phyloP scores from a whole-genome alignment of 2,888 invertebrate genomes.

The Aethes cnicana region DNA sequence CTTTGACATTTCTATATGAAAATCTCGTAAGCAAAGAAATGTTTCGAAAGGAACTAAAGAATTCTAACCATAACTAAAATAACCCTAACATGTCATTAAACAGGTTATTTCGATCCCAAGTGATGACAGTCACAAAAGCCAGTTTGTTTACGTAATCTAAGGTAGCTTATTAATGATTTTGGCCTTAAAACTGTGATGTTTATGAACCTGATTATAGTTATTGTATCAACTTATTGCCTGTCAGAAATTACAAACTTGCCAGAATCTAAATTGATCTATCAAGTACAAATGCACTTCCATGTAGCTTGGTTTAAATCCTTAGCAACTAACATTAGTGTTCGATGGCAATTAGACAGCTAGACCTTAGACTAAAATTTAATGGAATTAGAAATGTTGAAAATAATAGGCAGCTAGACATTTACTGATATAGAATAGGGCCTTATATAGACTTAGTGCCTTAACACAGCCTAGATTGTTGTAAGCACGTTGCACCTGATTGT shows the following conservation, averaged over 20 bases:
- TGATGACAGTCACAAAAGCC: constrained; percentile 20
- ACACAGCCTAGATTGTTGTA: constrained; percentile 46
- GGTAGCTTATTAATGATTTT: constrained; percentile 24
- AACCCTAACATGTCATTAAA: neutral
- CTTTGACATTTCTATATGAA: no score
- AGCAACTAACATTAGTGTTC: constrained; percentile 15
- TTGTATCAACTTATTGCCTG: constrained; percentile 17
- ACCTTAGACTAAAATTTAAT: constrained; percentile 37
- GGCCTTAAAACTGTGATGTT: constrained; percentile 36
- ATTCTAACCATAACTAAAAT: no score
- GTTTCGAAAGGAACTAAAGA: no score
- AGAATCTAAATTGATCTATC: constrained; percentile 1
- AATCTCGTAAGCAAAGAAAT: no score
- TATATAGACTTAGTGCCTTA: constrained; percentile 68
- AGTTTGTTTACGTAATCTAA: constrained; percentile 8
- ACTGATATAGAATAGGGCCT: constrained; percentile 45
- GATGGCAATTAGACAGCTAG: constrained; percentile 48
- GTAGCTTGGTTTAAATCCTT: constrained; percentile 3
- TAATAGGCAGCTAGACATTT: constrained; percentile 26
- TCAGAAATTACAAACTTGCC: constrained; percentile 16
- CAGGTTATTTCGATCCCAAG: constrained; percentile 1
- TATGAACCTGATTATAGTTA: constrained; percentile 32
- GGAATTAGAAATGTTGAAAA: constrained; percentile 29
- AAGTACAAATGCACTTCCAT: constrained; percentile 1
- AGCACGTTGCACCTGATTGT: constrained; percentile 44